Conservation (phyloP, 53 echinoderm and acorn worm species). For the Mesocentrotus franciscanus region DNA sequence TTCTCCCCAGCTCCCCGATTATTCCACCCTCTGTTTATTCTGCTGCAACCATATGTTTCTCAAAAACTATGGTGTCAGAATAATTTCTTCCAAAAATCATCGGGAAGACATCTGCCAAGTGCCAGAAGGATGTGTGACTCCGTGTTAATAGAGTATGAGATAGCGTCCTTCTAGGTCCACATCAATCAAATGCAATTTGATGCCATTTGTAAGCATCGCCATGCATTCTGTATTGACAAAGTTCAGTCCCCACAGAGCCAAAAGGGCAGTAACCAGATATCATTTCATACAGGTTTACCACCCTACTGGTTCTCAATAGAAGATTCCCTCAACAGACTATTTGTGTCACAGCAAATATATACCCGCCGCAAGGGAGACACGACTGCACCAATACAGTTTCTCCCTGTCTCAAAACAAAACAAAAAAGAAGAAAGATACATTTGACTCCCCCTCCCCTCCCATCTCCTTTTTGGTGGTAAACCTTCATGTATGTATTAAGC, state of each 20-base stretch:
- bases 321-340: background rate
- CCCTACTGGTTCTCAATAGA: background rate
- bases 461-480: background rate
- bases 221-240: background rate
- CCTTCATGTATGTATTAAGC: background rate
- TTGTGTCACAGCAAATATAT: background rate
- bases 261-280: background rate
- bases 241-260: background rate
- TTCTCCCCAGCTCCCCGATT: background rate
- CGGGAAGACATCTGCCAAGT: background rate
- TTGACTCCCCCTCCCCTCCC: background rate
- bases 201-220: background rate
- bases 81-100: background rate
- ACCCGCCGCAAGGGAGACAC: background rate
- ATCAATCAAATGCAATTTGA: background rate
- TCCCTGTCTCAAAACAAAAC: background rate
- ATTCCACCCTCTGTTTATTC: constrained; percentile 15
- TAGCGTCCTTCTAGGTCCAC: background rate
- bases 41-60: background rate
- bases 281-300: background rate
- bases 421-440: background rate
- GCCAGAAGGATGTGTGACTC: background rate
- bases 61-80: constrained; percentile 34
- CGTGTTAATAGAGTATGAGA: background rate
- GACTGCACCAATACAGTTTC: background rate